Conservation (phyloP, 2,113 vertebrate species). For the Ifrita kowaldi region DNA sequence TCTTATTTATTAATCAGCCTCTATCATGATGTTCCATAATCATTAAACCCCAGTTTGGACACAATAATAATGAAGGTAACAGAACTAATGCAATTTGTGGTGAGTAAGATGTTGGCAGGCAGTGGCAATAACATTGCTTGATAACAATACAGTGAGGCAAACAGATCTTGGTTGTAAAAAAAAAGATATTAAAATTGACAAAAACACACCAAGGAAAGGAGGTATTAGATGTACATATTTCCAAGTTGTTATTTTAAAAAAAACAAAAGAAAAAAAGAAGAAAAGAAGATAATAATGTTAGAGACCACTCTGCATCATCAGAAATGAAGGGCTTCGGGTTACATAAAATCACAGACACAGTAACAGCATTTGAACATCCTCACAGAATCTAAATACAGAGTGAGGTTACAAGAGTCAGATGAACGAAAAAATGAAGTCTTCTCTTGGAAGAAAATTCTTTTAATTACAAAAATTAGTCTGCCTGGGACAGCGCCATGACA, state of each 20-base stretch:
- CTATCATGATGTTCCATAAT: conserved; percentile 53
- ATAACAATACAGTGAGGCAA: conserved; percentile 53
- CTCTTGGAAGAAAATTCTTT: conserved; percentile 36
- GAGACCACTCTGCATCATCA: conserved; percentile 21
- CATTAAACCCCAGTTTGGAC: conserved; percentile 50
- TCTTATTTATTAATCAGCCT: conserved; percentile 63
- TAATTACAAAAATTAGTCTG: conserved; percentile 56
- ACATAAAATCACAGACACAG: conserved; percentile 38
- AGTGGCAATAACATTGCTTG: conserved; percentile 45
- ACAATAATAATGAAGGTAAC: conserved; percentile 60
- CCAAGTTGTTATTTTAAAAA: conserved; percentile 48
- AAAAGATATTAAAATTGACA: conserved; percentile 51
- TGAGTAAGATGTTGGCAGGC: conserved; percentile 58
- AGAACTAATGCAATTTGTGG: conserved; percentile 41
- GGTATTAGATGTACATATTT: conserved; percentile 49
- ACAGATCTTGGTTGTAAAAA: conserved; percentile 31
- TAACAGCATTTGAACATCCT: conserved; percentile 1
- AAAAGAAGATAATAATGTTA: conserved; percentile 27
- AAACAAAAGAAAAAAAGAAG: not conserved
- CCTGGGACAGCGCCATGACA: not conserved
- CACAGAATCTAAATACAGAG: conserved; percentile 37
- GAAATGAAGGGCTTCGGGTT: conserved; percentile 52
- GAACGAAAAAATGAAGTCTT: conserved; percentile 45
- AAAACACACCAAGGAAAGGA: conserved; percentile 55
- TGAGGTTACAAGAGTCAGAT: not conserved